phyloP scores from a whole-genome alignment of 2,113 vertebrate species.

The Campylomormyrus numenius region DNA sequence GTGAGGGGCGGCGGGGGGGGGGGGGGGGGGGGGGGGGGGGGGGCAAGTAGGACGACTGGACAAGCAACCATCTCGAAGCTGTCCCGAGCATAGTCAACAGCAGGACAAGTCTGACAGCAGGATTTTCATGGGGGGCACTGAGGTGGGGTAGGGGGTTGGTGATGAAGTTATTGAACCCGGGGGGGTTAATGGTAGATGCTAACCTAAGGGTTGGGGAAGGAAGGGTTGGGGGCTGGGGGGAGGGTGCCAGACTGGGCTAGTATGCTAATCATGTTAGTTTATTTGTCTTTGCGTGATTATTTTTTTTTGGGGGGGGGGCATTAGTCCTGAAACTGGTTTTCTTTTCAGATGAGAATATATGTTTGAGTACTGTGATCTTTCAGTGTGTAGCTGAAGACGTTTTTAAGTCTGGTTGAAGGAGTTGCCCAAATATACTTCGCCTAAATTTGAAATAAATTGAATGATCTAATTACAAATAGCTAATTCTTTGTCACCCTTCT shows the following conservation, averaged over 20 bases:
- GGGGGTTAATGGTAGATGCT: too few relatives aligned
- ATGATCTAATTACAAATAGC: not conserved
- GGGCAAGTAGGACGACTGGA: not conserved
- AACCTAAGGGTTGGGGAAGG: not conserved
- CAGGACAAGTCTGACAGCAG: too few relatives aligned
- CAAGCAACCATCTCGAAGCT: not conserved
- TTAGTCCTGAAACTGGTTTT: not conserved
- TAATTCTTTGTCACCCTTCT: not conserved
- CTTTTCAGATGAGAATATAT: not conserved
- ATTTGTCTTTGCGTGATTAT: not conserved
- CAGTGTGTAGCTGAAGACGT: not conserved
- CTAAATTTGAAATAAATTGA: not conserved
- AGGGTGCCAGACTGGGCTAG: not conserved
- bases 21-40: not conserved
- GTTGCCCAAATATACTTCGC: not conserved
- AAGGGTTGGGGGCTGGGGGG: not conserved
- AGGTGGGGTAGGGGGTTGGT: too few relatives aligned
- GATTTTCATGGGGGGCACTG: too few relatives aligned
- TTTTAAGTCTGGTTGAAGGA: not conserved
- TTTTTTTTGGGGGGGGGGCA: not conserved
- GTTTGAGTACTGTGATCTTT: not conserved
- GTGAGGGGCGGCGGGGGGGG: not conserved
- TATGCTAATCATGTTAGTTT: not conserved
- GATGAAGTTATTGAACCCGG: not conserved
- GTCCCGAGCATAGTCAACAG: not conserved